A percentile compares a stretch with the other conserved stretches of the same genome.
Conservation (phyloP, 2,888 invertebrate genomes). For the Platerodrilus igneus region DNA sequence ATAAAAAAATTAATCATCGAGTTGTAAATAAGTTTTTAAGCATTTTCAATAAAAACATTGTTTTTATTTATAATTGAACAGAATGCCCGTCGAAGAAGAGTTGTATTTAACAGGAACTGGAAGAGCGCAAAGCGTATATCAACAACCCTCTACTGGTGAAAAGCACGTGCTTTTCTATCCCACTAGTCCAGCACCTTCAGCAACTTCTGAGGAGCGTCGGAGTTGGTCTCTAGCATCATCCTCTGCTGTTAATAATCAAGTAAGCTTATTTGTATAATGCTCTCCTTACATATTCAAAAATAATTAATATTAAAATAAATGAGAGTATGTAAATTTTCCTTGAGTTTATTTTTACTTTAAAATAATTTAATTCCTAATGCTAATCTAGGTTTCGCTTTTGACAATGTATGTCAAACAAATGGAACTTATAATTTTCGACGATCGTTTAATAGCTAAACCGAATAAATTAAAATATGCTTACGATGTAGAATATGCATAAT, state of each 20-base stretch:
- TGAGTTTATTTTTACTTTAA: conserved; percentile 5
- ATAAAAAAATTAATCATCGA: not conserved
- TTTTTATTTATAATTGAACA: conserved; percentile 11
- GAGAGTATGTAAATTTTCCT: too few relatives aligned
- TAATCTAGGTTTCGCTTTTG: too few relatives aligned
- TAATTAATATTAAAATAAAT: too few relatives aligned
- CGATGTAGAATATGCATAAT: too few relatives aligned
- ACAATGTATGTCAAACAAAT: too few relatives aligned
- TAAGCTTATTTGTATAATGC: too few relatives aligned
- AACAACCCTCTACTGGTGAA: conserved; percentile 46
- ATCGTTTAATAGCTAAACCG: too few relatives aligned
- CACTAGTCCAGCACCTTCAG: conserved; percentile 46
- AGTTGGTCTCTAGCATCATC: conserved; percentile 43
- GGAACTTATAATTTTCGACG: too few relatives aligned
- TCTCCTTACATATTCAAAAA: too few relatives aligned
- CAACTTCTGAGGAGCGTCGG: conserved; percentile 41
- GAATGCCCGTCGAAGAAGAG: conserved; percentile 43
- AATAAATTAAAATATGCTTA: too few relatives aligned
- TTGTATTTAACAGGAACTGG: conserved; percentile 44
- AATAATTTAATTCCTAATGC: conserved; percentile 2
- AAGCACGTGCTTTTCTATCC: conserved; percentile 50
- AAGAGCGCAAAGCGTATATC: conserved; percentile 45
- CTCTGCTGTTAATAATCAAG: conserved; percentile 35
- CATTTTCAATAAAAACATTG: conserved; percentile 18
- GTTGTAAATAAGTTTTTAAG: too few relatives aligned